Evolutionary conservation across 2,113 vertebrate genomes (phyloP).

Genomic region (Elgaria multicarinata): DNA sequence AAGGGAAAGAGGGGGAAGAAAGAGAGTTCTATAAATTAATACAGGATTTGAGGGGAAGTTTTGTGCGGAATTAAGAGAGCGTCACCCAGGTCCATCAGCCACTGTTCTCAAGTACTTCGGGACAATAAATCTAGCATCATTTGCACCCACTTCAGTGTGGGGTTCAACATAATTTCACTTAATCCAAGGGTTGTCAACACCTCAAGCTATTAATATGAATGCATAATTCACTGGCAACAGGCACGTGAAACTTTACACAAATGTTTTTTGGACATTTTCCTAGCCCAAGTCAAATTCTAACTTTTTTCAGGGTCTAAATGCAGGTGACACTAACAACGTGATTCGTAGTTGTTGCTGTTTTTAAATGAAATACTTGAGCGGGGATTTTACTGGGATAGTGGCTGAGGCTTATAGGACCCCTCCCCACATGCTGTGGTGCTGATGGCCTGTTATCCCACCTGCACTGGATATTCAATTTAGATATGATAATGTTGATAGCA

Average conservation of each 20-base stretch:
- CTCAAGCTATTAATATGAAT: not conserved
- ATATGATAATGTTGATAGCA: no score
- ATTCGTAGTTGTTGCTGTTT: not conserved
- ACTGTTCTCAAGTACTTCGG: not conserved
- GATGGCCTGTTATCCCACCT: no score
- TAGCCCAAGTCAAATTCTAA: not conserved
- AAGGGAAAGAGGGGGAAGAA: not conserved
- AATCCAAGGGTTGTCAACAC: not conserved
- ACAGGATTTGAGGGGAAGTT: not conserved
- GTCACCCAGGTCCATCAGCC: not conserved
- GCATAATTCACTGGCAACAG: not conserved
- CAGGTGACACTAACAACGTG: not conserved
- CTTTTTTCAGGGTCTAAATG: not conserved
- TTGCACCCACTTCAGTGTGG: not conserved
- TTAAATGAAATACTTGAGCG: no score
- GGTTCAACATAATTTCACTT: not conserved
- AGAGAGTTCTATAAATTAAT: constrained; percentile 11
- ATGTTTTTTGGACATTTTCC: not conserved
- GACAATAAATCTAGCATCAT: not conserved
- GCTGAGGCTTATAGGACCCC: no score
- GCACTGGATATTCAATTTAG: no score
- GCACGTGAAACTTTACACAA: not conserved
- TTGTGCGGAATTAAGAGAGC: not conserved
- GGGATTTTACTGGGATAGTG: not conserved
- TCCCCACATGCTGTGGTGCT: no score